Evolutionary conservation across 2,888 invertebrate species (phyloP).

Genomic region (Stenoptilia bipunctidactyla): DNA sequence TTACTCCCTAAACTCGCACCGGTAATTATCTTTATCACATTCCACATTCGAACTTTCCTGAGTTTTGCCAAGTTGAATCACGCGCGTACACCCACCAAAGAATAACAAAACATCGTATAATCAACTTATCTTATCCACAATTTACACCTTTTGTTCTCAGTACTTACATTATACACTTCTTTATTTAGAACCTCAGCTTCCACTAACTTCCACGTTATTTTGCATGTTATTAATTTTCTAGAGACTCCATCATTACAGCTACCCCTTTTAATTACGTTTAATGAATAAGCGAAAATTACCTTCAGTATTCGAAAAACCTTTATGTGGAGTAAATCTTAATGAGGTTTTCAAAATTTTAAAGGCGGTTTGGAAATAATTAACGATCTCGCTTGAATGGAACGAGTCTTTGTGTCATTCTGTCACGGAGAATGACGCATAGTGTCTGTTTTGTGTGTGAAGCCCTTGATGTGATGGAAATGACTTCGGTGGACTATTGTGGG

Average conservation of each 20-base stretch:
- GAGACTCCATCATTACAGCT: conserved; percentile 40
- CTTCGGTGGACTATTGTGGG: no score
- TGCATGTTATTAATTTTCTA: conserved; percentile 41
- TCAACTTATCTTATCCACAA: no score
- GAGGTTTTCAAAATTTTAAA: conserved; percentile 62
- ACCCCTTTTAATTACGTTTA: conserved; percentile 58
- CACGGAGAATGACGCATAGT: not conserved
- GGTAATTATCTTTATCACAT: no score
- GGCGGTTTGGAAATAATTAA: conserved; percentile 60
- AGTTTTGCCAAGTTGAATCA: no score
- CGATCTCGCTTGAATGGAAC: conserved; percentile 35
- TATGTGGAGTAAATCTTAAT: conserved; percentile 56
- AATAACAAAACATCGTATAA: no score
- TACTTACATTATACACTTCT: no score
- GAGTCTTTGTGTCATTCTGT: conserved; percentile 1
- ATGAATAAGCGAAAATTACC: conserved; percentile 69
- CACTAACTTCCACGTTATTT: conserved; percentile 29
- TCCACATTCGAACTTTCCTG: no score
- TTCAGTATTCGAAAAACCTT: conserved; percentile 56
- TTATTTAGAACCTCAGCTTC: not conserved
- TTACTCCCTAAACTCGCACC: no score
- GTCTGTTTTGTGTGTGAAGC: no score
- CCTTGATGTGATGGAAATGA: no score
- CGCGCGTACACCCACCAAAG: no score
- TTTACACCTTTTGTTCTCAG: no score